These are phyloP conservation scores for Rana temporaria DNA, from an alignment of 2,113 vertebrate genomes.

Conservation along the genomic window DNA sequence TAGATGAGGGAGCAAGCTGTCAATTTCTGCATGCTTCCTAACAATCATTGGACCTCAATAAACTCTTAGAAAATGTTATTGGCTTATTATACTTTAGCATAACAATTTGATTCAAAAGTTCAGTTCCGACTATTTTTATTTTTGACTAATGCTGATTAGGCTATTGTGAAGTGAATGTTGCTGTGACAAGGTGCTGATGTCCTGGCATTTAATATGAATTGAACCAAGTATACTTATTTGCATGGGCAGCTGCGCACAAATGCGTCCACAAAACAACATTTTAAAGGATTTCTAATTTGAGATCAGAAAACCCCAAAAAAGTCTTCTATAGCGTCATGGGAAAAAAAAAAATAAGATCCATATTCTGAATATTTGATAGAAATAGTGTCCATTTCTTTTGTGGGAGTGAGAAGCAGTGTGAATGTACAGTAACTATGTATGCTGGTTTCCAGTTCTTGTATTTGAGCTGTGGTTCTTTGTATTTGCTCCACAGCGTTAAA, in stretches of 20 bases:
- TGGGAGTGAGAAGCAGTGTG: constrained; percentile 41
- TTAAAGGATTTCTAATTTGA: constrained; percentile 3
- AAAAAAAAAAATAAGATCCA: constrained; percentile 4
- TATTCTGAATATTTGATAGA: constrained; percentile 28
- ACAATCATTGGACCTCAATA: constrained; percentile 63
- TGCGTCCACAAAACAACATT: constrained; percentile 69
- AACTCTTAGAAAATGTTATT: constrained; percentile 65
- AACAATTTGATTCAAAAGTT: constrained; percentile 70
- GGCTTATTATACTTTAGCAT: constrained; percentile 65
- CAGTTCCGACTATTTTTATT: constrained; percentile 57
- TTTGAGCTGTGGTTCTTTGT: constrained; percentile 72
- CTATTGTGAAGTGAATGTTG: constrained; percentile 63
- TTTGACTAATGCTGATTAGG: constrained; percentile 18
- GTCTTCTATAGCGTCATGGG: constrained; percentile 6
- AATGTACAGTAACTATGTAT: constrained; percentile 29
- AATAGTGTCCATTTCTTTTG: constrained; percentile 24
- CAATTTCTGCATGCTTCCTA: constrained; percentile 67
- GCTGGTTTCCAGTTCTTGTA: constrained; percentile 56
- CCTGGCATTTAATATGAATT: constrained; percentile 72
- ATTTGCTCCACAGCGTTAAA: constrained; percentile 71
- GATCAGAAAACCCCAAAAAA: constrained; percentile 4
- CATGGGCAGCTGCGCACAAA: constrained; percentile 79
- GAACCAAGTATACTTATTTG: constrained; percentile 76
- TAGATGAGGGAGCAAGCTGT: constrained; percentile 69
- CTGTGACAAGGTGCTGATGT: constrained; percentile 75